Conservation (phyloP, 2,113 vertebrate species). For the Sorex araneus region DNA sequence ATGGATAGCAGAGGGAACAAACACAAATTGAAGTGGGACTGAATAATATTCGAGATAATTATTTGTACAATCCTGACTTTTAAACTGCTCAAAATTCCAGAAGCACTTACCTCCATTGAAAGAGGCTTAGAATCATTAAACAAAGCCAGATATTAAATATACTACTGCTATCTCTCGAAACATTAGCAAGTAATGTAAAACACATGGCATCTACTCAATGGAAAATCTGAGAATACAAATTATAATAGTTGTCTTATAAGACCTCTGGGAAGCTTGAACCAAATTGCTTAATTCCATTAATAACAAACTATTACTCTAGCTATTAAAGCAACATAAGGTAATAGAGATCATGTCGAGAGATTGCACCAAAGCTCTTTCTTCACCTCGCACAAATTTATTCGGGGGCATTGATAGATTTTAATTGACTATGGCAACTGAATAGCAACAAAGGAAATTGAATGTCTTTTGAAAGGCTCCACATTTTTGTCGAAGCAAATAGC, state of each 20-base stretch:
- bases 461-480: slow-evolving; percentile 80
- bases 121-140: slow-evolving; percentile 81
- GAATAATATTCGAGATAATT: slow-evolving; percentile 72
- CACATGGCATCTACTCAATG: slow-evolving; percentile 83
- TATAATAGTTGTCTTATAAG: slow-evolving; percentile 85
- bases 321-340: slow-evolving; percentile 84
- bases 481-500: slow-evolving; percentile 78
- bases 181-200: slow-evolving; percentile 82
- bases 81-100: slow-evolving; percentile 76
- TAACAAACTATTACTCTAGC: slow-evolving; percentile 86
- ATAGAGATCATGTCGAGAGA: slow-evolving; percentile 84
- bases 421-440: slow-evolving; percentile 84
- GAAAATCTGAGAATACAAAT: slow-evolving; percentile 84
- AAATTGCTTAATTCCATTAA: slow-evolving; percentile 86
- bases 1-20: slow-evolving; percentile 42
- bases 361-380: slow-evolving; percentile 77
- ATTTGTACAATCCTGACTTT: slow-evolving; percentile 75
- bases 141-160: slow-evolving; percentile 84
- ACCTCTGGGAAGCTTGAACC: slow-evolving; percentile 84
- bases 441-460: slow-evolving; percentile 82
- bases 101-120: slow-evolving; percentile 73
- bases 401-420: slow-evolving; percentile 84
- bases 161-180: slow-evolving; percentile 83
- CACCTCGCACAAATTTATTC: slow-evolving; percentile 83
- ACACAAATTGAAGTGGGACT: slow-evolving; percentile 69